A percentile compares a stretch with the other conserved stretches of the same genome.
These are phyloP conservation scores for Amazonetta brasiliensis DNA, from an alignment of 2,797 vertebrate species.

Conservation along the genomic window DNA sequence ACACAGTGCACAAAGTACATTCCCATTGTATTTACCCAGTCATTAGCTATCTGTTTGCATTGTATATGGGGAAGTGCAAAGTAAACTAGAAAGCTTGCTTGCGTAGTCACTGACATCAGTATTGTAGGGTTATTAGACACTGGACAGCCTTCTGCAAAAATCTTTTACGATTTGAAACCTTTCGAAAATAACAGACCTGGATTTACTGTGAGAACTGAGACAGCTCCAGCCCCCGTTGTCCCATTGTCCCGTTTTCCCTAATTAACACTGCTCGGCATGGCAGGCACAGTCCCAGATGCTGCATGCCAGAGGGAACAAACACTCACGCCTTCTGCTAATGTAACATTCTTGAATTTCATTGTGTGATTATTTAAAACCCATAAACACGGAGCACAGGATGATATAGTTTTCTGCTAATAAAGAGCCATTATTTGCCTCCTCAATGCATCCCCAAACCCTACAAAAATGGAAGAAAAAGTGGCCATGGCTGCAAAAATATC, in stretches of 20 bases:
- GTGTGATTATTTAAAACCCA: background rate
- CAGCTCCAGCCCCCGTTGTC: background rate
- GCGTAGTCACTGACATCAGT: slow-evolving; percentile 54
- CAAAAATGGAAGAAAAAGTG: background rate
- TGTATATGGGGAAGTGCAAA: slow-evolving; percentile 51
- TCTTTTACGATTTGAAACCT: background rate
- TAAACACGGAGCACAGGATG: background rate
- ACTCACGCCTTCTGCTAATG: background rate
- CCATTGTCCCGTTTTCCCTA: background rate
- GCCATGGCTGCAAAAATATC: background rate
- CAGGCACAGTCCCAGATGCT: fast-evolving
- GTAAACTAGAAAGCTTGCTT: slow-evolving; percentile 47
- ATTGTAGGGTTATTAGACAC: background rate
- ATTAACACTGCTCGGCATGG: background rate
- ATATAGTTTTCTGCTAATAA: background rate
- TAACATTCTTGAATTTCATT: background rate
- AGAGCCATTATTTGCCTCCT: background rate
- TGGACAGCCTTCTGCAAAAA: slow-evolving; percentile 29
- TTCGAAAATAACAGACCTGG: background rate
- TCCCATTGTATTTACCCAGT: slow-evolving; percentile 59
- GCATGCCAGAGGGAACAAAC: background rate
- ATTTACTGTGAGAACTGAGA: slow-evolving; percentile 39
- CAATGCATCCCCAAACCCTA: fast-evolving
- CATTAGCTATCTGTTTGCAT: slow-evolving; percentile 65
- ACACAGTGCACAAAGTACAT: slow-evolving; percentile 55